Base-by-base conservation (phyloP, 2,797 vertebrate species). In the Amblyraja radiata region DNA sequence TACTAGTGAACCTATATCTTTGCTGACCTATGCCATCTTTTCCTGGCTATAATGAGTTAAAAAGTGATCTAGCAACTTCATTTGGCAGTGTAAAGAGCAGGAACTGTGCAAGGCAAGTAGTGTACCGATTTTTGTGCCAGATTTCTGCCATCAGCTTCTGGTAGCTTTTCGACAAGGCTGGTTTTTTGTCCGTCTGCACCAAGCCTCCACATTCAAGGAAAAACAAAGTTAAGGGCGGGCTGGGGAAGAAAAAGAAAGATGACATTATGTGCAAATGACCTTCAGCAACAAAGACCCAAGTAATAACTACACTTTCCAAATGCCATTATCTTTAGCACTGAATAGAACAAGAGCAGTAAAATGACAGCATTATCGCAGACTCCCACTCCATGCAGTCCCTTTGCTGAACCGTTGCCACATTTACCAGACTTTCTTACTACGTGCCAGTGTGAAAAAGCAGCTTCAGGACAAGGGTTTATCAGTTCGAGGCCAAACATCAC, bases 81-180 rank as follows among this genome's bases (percentile, higher is more conserved):
- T 10, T 3, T 11, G 3, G 10, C 28, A 84, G 9, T 13, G 36
- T 68, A 21, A 88, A 68, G 32, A 36, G 84, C n/a, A 8, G n/a
- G 84, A 65, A 21, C 23, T 18, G 28, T 21, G 63, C 28, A 65
- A 36, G 28, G 63, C 2, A 76, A 5, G 7, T 93, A 90, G 93
- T 94, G 46, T 94, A 99, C 99, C 98, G 98, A 97, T 97, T 99
- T 95, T 99, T 99, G 96, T 99, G 98, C 99, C 99, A 99, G 46
- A 99, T 96, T 94, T 99, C 99, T 1, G 97, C 97, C 95, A 99
- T 98, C 14, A 99, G 97, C 94, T 99, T 99, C 96, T 99, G 98
- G 95, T 99, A 99, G 96, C 98, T 99, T 97, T 98, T 99, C 95
- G 98, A 99, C 94, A 99, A 98, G 0, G 98, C 98, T 0, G 98